Percentiles rank a stretch among this genome's conserved stretches.
Conservation (phyloP, 2,888 invertebrate species). For the Caenorhabditis wallacei region DNA sequence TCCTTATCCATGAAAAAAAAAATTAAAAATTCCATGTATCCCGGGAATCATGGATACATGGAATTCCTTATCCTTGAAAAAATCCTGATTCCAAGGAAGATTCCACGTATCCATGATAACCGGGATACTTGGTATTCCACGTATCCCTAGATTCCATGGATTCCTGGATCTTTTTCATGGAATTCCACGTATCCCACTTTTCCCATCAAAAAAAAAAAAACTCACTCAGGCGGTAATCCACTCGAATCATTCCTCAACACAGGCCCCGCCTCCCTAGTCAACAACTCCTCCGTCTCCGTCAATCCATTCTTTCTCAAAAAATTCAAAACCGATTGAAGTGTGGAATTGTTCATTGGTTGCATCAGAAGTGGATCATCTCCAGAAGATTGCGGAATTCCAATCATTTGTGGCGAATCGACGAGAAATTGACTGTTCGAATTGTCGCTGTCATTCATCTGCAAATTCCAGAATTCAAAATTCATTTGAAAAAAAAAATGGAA, state of each 20-base stretch:
- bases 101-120: too few species aligned
- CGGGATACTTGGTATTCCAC: too few species aligned
- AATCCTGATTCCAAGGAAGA: slow-evolving; percentile 32
- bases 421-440: slow-evolving; percentile 33
- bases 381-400: neutral
- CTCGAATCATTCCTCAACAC: slow-evolving; percentile 52
- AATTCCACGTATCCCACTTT: neutral
- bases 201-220: slow-evolving; percentile 35
- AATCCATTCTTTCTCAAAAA: slow-evolving; percentile 71
- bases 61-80: neutral
- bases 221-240: slow-evolving; percentile 55
- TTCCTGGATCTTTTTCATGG: neutral
- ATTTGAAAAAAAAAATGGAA: neutral
- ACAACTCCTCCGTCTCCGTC: slow-evolving; percentile 68
- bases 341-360: slow-evolving; percentile 52
- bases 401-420: slow-evolving; percentile 39
- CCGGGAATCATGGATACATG: too few species aligned
- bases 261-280: slow-evolving; percentile 63
- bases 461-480: neutral
- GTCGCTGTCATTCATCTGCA: slow-evolving; percentile 30
- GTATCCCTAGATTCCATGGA: neutral
- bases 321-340: slow-evolving; percentile 65
- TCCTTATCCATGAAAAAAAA: too few species aligned
- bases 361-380: slow-evolving; percentile 24
- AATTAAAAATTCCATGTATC: too few species aligned